Evolutionary conservation across 2,797 vertebrate species (phyloP).

Genomic region (Nasua narica): DNA sequence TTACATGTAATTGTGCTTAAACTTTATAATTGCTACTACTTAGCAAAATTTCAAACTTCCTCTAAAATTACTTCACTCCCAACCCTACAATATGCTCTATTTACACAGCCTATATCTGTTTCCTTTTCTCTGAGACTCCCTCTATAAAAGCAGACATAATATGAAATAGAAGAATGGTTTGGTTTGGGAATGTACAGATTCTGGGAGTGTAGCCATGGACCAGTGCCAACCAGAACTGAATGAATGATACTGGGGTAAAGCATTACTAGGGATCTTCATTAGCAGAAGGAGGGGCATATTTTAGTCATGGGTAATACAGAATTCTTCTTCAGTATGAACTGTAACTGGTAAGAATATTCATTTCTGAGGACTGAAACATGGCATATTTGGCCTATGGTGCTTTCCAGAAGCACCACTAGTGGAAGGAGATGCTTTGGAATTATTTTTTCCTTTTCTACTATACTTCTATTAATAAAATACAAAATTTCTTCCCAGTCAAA

Average conservation of each 20-base stretch:
- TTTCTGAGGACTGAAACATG: not conserved
- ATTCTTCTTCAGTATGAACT: not conserved
- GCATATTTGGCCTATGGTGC: not conserved
- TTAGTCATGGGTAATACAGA: not conserved
- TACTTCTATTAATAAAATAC: not conserved
- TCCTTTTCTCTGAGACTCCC: constrained; percentile 44
- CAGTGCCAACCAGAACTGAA: constrained; percentile 1
- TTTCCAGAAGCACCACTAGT: constrained; percentile 6
- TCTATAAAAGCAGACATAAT: constrained; percentile 57
- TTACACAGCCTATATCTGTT: constrained; percentile 51
- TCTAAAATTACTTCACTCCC: constrained; percentile 58
- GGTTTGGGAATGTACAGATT: constrained; percentile 9
- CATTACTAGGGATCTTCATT: not conserved
- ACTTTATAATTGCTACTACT: constrained; percentile 42
- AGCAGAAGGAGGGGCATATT: not conserved
- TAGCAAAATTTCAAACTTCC: constrained; percentile 60
- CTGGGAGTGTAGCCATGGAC: constrained; percentile 49
- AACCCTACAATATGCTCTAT: constrained; percentile 30
- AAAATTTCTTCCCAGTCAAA: constrained; percentile 30
- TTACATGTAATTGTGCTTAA: constrained; percentile 28
- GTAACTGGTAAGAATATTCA: not conserved
- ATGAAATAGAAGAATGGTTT: constrained; percentile 56
- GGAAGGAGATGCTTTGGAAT: not conserved
- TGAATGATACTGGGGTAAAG: not conserved
- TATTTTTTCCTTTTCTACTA: not conserved